Base-by-base conservation (phyloP, 2,797 vertebrate species). In the Podargus strigoides region DNA sequence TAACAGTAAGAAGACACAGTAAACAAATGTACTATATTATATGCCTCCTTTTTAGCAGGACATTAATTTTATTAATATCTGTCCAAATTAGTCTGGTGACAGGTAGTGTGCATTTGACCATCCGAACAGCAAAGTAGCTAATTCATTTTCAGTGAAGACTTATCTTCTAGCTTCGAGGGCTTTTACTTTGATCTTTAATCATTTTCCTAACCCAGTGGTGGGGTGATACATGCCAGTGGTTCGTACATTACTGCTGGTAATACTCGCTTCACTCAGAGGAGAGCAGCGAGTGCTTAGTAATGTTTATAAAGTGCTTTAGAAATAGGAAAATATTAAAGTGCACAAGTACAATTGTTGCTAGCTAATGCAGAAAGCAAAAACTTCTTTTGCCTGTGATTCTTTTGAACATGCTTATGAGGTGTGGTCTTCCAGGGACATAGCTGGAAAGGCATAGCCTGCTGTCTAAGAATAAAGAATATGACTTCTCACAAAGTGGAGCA, bases 1-100 rank as follows among this genome's bases (percentile, higher is more conserved):
- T 86, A 86, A 89, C 58, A 94, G 74, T 90, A 94, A 90, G 73
- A 95, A 93, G 79, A 89, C 83, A 77, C 70, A 67, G 64, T 96
- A 97, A 97, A 95, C 89, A 95, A 93, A 95, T 90, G 50, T 52
- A 69, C 56, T 84, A 67, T 70, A 64, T 94, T 91, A 83, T 67
- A 82, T 95, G 24, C n/a, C 22, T 94, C 17, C 55, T 64, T 50
- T 87, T 95, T 67, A 89, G 30, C 60, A 93, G 70, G 81, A 69
- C 47, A 69, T 83, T 81, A 0, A 23, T 94, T 95, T 95, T 88
- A 87, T 92, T 96, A 94, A 49, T 91, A 93, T 81, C 62, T 79
- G 41, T 69, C 62, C n/a, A 82, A 39, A 94, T 85, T 84, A 83
- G 58, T 84, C 66, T 39, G 47, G 59, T 83, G 63, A 52, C 42